A percentile compares a stretch with the other conserved stretches of the same genome.
These are phyloP conservation scores for Ceratoteleas bidentatus DNA, from an alignment of 1,140 invertebrate species.

Conservation along the genomic window DNA sequence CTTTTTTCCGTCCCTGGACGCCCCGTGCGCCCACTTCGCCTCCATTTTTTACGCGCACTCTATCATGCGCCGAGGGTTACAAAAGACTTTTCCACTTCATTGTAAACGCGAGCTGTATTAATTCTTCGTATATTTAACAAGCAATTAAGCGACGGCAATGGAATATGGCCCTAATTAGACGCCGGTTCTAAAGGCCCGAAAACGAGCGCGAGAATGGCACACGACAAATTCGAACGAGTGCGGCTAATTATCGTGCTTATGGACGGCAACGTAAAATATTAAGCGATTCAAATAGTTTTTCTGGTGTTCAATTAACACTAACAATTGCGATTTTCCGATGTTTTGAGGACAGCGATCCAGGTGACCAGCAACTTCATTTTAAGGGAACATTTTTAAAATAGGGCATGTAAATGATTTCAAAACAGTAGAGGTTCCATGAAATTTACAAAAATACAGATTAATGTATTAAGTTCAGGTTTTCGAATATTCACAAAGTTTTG, in stretches of 20 bases:
- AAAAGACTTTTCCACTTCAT: conserved; percentile 49
- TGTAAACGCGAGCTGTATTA: conserved; percentile 52
- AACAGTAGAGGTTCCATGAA: too few species aligned
- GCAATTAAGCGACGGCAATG: conserved; percentile 58
- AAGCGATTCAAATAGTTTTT: conserved; percentile 37
- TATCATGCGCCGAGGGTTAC: conserved; percentile 37
- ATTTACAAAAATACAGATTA: too few species aligned
- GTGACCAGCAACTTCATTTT: too few species aligned
- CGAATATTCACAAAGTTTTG: too few species aligned
- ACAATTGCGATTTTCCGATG: conserved; percentile 8
- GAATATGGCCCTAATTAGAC: conserved; percentile 56
- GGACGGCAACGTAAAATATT: conserved; percentile 39
- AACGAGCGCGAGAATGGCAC: conserved; percentile 43
- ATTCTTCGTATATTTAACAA: conserved; percentile 61
- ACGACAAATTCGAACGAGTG: conserved; percentile 36
- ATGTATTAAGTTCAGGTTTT: too few species aligned
- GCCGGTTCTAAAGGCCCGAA: conserved; percentile 48
- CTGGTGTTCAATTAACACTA: conserved; percentile 33
- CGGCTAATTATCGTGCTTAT: conserved; percentile 47
- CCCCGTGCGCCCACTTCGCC: conserved; percentile 13
- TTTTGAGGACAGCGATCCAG: too few species aligned
- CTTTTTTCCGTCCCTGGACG: conserved; percentile 1
- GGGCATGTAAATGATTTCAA: too few species aligned
- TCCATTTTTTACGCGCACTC: conserved; percentile 32
- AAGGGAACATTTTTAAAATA: too few species aligned